These are phyloP conservation scores for Myrmophylax atrothorax DNA, from an alignment of 2,113 vertebrate species.

Conservation along the genomic window DNA sequence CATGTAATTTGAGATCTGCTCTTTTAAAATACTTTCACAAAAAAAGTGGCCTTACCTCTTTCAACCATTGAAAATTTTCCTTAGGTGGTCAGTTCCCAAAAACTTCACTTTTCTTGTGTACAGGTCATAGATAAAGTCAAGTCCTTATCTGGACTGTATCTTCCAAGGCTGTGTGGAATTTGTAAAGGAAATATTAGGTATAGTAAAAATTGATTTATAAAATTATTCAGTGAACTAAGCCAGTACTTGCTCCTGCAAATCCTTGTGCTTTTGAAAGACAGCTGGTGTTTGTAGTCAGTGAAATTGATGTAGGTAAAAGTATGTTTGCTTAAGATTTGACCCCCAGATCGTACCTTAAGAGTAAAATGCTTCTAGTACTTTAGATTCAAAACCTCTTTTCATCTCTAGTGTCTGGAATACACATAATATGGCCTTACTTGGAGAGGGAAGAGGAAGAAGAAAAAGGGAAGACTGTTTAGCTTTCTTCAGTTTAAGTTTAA, in stretches of 20 bases:
- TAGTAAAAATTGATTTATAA: background rate
- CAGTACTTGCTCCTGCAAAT: constrained; percentile 5
- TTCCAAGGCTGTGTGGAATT: background rate
- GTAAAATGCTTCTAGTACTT: background rate
- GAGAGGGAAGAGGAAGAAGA: background rate
- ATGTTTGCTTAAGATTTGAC: constrained; percentile 20
- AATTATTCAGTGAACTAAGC: background rate
- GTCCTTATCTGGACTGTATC: background rate
- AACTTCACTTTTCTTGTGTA: background rate
- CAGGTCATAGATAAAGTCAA: background rate
- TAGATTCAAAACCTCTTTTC: background rate
- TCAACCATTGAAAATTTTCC: background rate
- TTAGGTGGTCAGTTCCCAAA: background rate
- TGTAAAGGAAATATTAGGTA: background rate
- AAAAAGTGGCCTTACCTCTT: background rate
- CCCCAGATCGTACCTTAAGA: background rate
- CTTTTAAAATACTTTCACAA: background rate
- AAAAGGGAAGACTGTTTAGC: background rate
- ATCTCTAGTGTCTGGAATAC: background rate
- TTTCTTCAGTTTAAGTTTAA: background rate
- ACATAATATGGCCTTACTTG: background rate
- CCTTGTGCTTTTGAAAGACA: background rate
- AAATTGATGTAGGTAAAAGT: background rate
- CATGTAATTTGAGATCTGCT: background rate
- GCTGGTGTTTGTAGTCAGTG: background rate